These are phyloP conservation scores for Anguilla marmorata DNA, from an alignment of 2,797 vertebrate genomes.

Conservation along the genomic window DNA sequence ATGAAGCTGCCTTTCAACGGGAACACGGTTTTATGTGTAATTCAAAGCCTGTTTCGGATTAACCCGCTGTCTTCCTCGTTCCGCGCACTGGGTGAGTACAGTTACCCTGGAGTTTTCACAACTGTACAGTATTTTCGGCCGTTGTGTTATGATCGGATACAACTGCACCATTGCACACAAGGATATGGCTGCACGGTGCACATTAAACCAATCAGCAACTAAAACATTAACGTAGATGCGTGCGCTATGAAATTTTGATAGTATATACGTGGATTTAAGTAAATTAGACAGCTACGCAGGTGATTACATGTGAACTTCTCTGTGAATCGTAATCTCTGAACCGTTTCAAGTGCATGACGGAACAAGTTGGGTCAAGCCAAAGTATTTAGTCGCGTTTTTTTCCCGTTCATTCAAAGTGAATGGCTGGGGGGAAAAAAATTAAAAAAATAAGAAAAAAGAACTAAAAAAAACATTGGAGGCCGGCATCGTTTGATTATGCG, in stretches of 20 bases:
- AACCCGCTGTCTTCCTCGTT: background rate
- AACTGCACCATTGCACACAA: background rate
- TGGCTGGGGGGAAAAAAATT: too few species aligned
- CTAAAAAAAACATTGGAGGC: background rate
- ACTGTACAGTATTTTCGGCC: background rate
- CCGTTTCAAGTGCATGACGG: background rate
- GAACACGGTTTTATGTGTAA: conserved; percentile 2
- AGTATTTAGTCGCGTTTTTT: background rate
- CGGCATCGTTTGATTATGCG: background rate
- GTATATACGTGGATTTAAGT: background rate
- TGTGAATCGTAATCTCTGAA: background rate
- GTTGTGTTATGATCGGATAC: background rate
- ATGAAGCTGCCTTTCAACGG: background rate
- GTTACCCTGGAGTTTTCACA: background rate
- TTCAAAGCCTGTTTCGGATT: conserved; percentile 4
- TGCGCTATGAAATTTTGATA: background rate
- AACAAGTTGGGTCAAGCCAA: conserved; percentile 7
- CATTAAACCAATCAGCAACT: background rate
- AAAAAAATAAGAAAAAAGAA: too few species aligned
- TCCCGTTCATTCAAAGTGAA: background rate
- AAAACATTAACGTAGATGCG: background rate
- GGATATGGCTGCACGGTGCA: background rate
- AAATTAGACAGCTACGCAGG: background rate
- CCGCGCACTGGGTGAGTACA: conserved; percentile 2
- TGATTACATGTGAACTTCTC: background rate